Evolutionary conservation across 2,113 vertebrate species (phyloP), one percentile per base, ranked within the genome.

Genomic region (Colinus virginianus): DNA sequence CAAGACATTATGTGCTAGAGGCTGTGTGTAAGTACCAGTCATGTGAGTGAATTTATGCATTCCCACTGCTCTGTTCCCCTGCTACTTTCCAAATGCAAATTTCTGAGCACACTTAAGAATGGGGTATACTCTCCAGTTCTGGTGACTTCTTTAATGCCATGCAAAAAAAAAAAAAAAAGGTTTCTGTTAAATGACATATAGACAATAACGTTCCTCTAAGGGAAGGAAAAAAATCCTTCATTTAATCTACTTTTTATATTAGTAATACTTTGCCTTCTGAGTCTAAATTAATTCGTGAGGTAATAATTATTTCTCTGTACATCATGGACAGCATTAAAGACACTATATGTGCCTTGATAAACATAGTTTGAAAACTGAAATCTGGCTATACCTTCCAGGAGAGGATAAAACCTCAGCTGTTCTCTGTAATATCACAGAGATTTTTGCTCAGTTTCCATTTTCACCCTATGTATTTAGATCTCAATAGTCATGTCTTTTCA

Each of bases 271-370:
- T 42, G 75, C n/a, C 85, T 67, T 91, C 59, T 75, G 34, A 9
- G 34, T 68, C 78, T 83, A 84, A 84, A 84, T 89, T 78, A 84
- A 83, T 53, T 92, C 83, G 88, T 69, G 32, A 67, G 11, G 49
- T 63, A 91, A 81, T 85, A 83, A 91, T 58, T 53, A 81, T 70
- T 91, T 88, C 40, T 90, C 34, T 38, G 16, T 77, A 92, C 56
- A 66, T 59, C 64, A 64, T 3, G 30, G 16, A 30, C 26, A 30
- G 30, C 53, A 83, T 59, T 72, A 83, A 83, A 25, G 46, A 51
- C 34, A 21, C 59, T 64, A 53, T 63, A 55, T 59, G 43, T 63
- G 7, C 32, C 53, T 78, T 58, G 28, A 93, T 71, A 91, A 87
- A 88, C 36, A 43, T 89, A 43, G 19, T 68, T 23, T 80, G 34